Evolutionary conservation across 2,113 vertebrate species (phyloP).

Genomic region (Ctenomys sociabilis): DNA sequence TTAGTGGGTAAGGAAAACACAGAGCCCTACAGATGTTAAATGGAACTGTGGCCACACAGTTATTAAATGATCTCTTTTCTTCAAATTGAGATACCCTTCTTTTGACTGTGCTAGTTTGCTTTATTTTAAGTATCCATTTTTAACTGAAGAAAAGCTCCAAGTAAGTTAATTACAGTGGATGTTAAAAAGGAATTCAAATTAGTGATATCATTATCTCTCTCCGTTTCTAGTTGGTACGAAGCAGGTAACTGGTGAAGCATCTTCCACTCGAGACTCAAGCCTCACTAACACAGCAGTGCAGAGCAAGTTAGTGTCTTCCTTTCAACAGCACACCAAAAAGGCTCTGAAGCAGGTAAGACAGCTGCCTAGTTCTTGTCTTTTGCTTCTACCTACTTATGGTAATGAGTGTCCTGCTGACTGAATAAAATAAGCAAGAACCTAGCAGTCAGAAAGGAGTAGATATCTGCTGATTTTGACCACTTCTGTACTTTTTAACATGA

Average conservation of each 20-base stretch:
- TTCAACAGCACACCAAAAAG: slow-evolving; percentile 93
- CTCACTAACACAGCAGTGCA: slow-evolving; percentile 87
- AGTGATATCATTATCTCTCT: slow-evolving; percentile 81
- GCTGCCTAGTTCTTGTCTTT: slow-evolving; percentile 12
- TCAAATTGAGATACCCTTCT: slow-evolving; percentile 3
- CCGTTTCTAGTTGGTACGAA: slow-evolving; percentile 87
- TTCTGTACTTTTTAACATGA: not conserved
- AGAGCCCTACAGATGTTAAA: not conserved
- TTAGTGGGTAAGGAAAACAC: not conserved
- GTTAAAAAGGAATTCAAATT: slow-evolving; percentile 80
- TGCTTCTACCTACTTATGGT: not conserved
- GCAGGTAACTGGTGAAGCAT: slow-evolving; percentile 88
- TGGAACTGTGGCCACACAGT: not conserved
- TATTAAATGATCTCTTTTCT: slow-evolving; percentile 39
- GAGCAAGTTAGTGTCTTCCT: slow-evolving; percentile 92
- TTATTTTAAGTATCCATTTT: slow-evolving; percentile 76
- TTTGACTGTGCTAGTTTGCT: slow-evolving; percentile 59
- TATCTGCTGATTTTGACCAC: not conserved
- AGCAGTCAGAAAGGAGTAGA: not conserved
- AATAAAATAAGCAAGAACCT: not conserved
- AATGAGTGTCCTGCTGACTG: not conserved
- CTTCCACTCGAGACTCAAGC: slow-evolving; percentile 88
- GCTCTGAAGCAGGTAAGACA: slow-evolving; percentile 91
- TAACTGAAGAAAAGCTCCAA: slow-evolving; percentile 59
- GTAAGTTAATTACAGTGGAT: slow-evolving; percentile 75